These are phyloP conservation scores for Neosilurus mollespiculum DNA, from an alignment of 2,797 vertebrate genomes.

Conservation along the genomic window DNA sequence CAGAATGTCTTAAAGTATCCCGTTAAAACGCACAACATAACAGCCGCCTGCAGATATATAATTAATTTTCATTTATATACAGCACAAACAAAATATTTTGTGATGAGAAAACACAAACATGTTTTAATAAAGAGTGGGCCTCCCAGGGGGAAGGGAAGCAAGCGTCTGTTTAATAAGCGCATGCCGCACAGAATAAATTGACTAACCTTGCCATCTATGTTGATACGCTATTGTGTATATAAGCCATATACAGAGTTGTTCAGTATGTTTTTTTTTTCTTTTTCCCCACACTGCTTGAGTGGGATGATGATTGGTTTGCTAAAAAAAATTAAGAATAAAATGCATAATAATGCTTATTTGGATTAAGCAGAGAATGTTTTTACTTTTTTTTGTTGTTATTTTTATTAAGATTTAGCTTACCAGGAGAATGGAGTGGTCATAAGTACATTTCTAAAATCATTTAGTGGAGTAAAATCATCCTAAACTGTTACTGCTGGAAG, in stretches of 20 bases:
- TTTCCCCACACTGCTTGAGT: neutral
- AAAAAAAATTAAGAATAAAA: neutral
- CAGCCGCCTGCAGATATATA: constrained; percentile 45
- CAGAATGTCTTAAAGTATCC: constrained; percentile 24
- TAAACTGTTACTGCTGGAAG: neutral
- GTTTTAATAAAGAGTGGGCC: constrained; percentile 51
- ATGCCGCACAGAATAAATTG: constrained; percentile 45
- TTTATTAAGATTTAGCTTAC: neutral
- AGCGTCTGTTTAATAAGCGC: constrained; percentile 48
- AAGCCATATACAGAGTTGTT: constrained; percentile 10
- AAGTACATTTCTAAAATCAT: constrained; percentile 12
- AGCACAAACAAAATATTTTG: constrained; percentile 50
- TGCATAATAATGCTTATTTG: constrained; percentile 29
- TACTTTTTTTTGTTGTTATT: no score
- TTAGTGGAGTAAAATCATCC: constrained; percentile 18
- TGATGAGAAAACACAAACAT: constrained; percentile 54
- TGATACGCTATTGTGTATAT: constrained; percentile 11
- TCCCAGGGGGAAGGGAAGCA: constrained; percentile 40
- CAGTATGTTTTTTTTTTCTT: no score
- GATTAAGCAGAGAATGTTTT: constrained; percentile 9
- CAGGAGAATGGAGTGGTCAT: constrained; percentile 20
- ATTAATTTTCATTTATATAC: constrained; percentile 60
- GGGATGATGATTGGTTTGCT: constrained; percentile 26
- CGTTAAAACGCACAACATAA: constrained; percentile 24
- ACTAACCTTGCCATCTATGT: constrained; percentile 43